Conservation (phyloP, 1,140 invertebrate genomes). For the Platorchestia sp. region DNA sequence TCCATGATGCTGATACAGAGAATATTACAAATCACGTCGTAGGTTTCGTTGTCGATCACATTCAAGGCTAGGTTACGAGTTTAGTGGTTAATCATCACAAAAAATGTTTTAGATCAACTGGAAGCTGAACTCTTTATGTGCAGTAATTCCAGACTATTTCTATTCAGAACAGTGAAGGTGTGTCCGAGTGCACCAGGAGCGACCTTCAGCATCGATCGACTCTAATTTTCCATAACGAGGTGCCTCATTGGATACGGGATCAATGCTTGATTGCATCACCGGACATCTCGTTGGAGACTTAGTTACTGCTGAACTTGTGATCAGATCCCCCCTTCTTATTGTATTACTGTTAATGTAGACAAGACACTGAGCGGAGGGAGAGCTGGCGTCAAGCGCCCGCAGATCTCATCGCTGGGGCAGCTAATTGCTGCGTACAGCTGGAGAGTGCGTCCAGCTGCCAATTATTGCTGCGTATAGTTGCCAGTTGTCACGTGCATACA, state of each 20-base stretch:
- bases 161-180: not conserved
- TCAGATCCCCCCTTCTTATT: not conserved
- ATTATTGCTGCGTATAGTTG: too few relatives aligned
- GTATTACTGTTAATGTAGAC: not conserved
- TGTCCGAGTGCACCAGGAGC: not conserved
- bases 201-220: not conserved
- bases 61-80: not conserved
- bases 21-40: not conserved
- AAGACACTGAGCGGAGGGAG: not conserved
- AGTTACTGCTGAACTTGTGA: not conserved
- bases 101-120: not conserved
- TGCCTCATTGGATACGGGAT: conserved; percentile 17
- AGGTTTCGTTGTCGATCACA: not conserved
- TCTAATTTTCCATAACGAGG: conserved; percentile 7
- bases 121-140: not conserved
- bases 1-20: not conserved
- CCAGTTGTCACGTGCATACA: too few relatives aligned
- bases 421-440: not conserved
- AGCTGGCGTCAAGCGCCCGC: not conserved
- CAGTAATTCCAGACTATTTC: not conserved
- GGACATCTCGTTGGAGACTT: not conserved
- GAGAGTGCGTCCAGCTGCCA: not conserved
- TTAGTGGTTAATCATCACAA: not conserved
- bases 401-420: not conserved
- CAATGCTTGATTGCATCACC: conserved; percentile 26